Percentiles rank a stretch among this genome's conserved stretches.
These are phyloP conservation scores for Lochmaea capreae DNA, from an alignment of 2,888 invertebrate genomes.

Conservation along the genomic window DNA sequence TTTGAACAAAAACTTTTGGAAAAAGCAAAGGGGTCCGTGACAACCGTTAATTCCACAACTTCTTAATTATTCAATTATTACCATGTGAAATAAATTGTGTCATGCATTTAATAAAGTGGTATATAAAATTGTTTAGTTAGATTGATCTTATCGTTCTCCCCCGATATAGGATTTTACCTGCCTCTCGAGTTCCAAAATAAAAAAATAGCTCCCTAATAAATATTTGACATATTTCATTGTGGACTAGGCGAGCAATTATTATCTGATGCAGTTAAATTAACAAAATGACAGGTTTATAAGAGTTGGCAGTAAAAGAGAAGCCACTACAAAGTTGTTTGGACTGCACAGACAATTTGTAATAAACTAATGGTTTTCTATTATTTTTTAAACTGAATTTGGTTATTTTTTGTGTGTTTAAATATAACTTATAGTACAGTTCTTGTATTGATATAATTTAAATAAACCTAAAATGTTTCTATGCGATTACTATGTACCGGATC, in stretches of 20 bases:
- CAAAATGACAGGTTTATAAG: slow-evolving; percentile 22
- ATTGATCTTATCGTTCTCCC: not conserved
- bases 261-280: slow-evolving; percentile 25
- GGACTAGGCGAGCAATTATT: slow-evolving; percentile 12
- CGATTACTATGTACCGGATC: not conserved
- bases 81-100: too few species aligned
- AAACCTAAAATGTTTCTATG: not conserved
- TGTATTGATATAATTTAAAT: not conserved
- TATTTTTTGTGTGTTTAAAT: not conserved
- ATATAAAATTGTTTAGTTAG: too few species aligned
- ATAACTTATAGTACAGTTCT: not conserved
- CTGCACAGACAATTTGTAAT: not conserved
- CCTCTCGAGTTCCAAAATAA: slow-evolving; percentile 12
- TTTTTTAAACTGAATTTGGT: not conserved
- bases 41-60: too few species aligned
- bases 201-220: slow-evolving; percentile 5
- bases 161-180: not conserved
- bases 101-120: too few species aligned
- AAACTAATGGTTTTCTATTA: not conserved
- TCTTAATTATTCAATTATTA: too few species aligned
- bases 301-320: slow-evolving; percentile 12
- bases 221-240: slow-evolving; percentile 21
- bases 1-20: too few species aligned
- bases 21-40: too few species aligned
- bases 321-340: slow-evolving; percentile 2